Evolutionary conservation across 2,797 vertebrate genomes (phyloP), one percentile per base, ranked within the genome.

Genomic region (Pteronotus mesoamericanus): DNA sequence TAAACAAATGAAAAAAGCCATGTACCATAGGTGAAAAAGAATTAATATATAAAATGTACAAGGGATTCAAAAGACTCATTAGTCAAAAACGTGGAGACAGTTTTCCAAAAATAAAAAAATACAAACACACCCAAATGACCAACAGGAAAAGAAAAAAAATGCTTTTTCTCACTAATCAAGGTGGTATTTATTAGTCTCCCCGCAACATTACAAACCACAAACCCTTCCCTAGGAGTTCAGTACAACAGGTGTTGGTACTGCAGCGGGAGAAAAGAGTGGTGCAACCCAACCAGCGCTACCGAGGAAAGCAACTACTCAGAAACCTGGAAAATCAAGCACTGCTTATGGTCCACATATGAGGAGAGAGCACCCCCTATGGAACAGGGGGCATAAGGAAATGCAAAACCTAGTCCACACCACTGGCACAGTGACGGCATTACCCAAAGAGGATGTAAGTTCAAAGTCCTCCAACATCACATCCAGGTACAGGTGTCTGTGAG

Each of bases 401-500:
- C 46, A 75, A n/a, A 79, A 22, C 14, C 34, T 37, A 48, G 34
- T 55, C 8, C 51, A 55, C 19, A 12, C 42, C 26, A 74, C 15
- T 19, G 71, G 37, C n/a, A 78, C 4, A 55, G 21, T 55, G n/a
- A 55, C 51, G 22, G 75, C 66, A 89, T 95, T 77, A 95, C 94
- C 89, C 42, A 61, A 84, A 0, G 84, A 95, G 29, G 84, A 75
- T 34, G 78, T 0, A 21, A 92, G 94, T 6, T 59, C 39, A 82
- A 87, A 87, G 94, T 75, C 95, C 64, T 94, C 88, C 93, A 91
- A 64, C 93, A 94, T 91, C 88, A 94, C 82, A 37, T 72, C 29
- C 22, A 71, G 87, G 79, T 94, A 94, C 80, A 94, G 29, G 16
- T 9, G 2, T 69, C 87, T 85, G 82, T 94, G 82, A 51, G 44